These are phyloP conservation scores for Pristionchus entomophagus DNA, from an alignment of 2,888 invertebrate genomes.

Conservation along the genomic window DNA sequence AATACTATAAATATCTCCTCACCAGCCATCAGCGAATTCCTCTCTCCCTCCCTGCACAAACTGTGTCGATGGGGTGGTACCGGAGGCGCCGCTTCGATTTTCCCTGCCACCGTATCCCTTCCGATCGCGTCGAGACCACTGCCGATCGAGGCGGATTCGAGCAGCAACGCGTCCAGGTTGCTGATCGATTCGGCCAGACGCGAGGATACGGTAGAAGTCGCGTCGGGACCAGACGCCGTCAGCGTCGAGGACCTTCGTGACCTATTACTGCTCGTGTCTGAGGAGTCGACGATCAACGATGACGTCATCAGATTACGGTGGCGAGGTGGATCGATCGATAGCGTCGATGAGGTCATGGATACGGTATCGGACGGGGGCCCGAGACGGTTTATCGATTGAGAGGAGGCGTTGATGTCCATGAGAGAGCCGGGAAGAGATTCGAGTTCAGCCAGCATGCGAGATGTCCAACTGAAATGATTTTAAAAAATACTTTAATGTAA, in stretches of 20 bases:
- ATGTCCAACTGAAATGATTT: slow-evolving; percentile 62
- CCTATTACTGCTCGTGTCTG: not conserved
- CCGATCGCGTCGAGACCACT: not conserved
- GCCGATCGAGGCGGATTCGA: not conserved
- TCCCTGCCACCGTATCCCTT: not conserved
- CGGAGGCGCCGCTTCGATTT: not conserved
- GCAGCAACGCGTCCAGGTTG: slow-evolving; percentile 6
- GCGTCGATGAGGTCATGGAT: slow-evolving; percentile 27
- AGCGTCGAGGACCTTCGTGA: not conserved
- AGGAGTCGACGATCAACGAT: not conserved
- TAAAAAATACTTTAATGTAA: too few species aligned
- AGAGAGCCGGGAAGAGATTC: slow-evolving; percentile 62
- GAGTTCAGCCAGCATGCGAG: slow-evolving; percentile 65
- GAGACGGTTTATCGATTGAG: slow-evolving; percentile 2
- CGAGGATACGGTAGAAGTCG: slow-evolving; percentile 26
- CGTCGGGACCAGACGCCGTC: not conserved
- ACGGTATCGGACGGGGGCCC: slow-evolving; percentile 23
- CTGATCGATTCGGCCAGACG: slow-evolving; percentile 16
- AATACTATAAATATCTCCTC: not conserved
- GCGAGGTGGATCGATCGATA: slow-evolving; percentile 3
- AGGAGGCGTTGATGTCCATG: slow-evolving; percentile 47
- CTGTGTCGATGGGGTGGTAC: slow-evolving; percentile 14
- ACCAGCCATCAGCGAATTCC: not conserved
- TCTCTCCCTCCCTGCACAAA: not conserved
- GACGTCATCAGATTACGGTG: slow-evolving; percentile 17